Evolutionary conservation across 2,888 invertebrate species (phyloP), one percentile per base, ranked within the genome.

Genomic region (Sussaba pulchella): DNA sequence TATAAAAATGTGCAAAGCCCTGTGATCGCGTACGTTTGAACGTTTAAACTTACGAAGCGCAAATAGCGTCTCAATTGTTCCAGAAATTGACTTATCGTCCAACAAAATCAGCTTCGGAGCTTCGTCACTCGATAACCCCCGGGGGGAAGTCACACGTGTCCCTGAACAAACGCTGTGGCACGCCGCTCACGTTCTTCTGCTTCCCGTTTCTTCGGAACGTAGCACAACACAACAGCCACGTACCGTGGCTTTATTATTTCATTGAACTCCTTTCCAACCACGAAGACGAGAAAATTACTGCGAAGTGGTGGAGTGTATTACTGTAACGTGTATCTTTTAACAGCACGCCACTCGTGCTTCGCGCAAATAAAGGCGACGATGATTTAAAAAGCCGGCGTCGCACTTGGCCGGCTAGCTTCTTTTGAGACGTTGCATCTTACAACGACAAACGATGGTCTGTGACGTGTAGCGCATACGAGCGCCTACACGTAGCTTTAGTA

Each of bases 161-260:
- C 17, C 17, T 59, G 59, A 59, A 59, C 31, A 57, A 59, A 36
- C 36, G 59, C 14, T 12, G n/a, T n/a, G 14, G 59, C 36, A 59
- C 39, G 59, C 59, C 59, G 19, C 14, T 59, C 59, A 59, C 59
- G 59, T 59, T 59, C 39, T 36, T 17, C 19, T 31, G 31, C 31
- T 50, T 39, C 14, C 17, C 39, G 39, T 59, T 6, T 36, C 1
- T 39, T 59, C 17, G 3, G 36, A 12, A 36, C 19, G 39, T 9
- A 59, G 17, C 31, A 6, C 4, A 31, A 39, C 31, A 14, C 59
- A 59, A 19, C 41, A 21, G 21, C 8, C 50, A 50, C 50, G 50
- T 50, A 10, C 19, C 1, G 2, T 50, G 50, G 50, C 19, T 50
- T 21, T 9, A 21, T 50, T 50, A 21, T 50, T 50, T 50, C 21